These are phyloP conservation scores for Tachyglossus aculeatus DNA, from an alignment of 2,797 vertebrate genomes.

Conservation along the genomic window DNA sequence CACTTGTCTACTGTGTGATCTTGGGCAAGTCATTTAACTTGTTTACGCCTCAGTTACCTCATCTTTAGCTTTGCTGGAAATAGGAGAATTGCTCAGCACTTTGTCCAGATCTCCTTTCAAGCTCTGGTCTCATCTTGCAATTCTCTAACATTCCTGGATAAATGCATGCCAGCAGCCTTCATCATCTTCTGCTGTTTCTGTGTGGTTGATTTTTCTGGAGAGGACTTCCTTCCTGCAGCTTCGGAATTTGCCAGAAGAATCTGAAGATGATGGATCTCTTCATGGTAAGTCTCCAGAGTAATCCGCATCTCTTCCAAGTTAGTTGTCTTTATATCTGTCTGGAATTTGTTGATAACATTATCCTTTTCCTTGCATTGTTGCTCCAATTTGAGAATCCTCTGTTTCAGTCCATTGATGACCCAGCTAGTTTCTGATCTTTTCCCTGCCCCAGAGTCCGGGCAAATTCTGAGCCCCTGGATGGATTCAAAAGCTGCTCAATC, in stretches of 20 bases:
- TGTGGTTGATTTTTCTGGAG: slow-evolving; percentile 77
- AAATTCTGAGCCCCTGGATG: too few species aligned
- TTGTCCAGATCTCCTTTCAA: slow-evolving; percentile 83
- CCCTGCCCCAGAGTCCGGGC: too few species aligned
- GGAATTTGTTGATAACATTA: slow-evolving; percentile 85
- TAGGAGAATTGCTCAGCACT: slow-evolving; percentile 68
- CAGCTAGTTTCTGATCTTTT: too few species aligned
- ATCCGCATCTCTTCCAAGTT: slow-evolving; percentile 88
- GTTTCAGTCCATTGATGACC: slow-evolving; percentile 84
- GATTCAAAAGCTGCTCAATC: too few species aligned
- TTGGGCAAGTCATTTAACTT: too few species aligned
- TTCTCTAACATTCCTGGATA: slow-evolving; percentile 83
- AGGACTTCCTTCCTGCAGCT: too few species aligned
- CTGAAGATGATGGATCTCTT: too few species aligned
- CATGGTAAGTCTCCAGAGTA: slow-evolving; percentile 87
- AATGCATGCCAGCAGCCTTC: slow-evolving; percentile 78
- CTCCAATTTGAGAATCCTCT: slow-evolving; percentile 88
- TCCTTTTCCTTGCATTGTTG: slow-evolving; percentile 92
- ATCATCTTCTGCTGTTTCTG: slow-evolving; percentile 80
- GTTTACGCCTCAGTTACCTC: too few species aligned
- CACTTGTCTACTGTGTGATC: too few species aligned
- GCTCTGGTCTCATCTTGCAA: slow-evolving; percentile 81
- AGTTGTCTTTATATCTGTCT: slow-evolving; percentile 84
- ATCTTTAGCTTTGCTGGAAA: slow-evolving; percentile 62
- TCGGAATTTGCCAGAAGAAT: too few species aligned